Evolutionary conservation across 2,113 vertebrate species (phyloP).

Genomic region (Petrocephalus microphthalmus): DNA sequence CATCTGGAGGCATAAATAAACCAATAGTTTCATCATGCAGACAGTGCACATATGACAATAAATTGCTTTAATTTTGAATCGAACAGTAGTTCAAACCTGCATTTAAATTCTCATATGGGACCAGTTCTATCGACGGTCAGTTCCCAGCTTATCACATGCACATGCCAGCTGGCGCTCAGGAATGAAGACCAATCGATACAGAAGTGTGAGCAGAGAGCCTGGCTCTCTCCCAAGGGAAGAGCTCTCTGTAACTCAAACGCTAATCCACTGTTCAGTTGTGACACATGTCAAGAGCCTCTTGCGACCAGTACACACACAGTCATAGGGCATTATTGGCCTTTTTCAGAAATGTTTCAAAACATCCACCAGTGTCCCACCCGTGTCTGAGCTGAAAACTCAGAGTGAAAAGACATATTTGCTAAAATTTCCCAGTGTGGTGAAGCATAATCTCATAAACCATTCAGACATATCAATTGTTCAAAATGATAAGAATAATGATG

Average conservation of each 20-base stretch:
- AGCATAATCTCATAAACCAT: background rate
- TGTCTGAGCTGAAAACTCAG: background rate
- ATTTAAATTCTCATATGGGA: background rate
- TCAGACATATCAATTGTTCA: background rate
- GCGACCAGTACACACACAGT: background rate
- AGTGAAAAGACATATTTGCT: background rate
- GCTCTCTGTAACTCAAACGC: background rate
- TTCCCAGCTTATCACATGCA: background rate
- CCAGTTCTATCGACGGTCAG: background rate
- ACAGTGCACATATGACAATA: background rate
- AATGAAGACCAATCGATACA: background rate
- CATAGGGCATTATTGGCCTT: background rate
- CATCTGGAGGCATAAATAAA: background rate
- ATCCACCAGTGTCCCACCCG: background rate
- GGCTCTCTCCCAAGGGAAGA: background rate
- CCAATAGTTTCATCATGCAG: background rate
- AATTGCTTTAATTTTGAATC: background rate
- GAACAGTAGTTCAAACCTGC: background rate
- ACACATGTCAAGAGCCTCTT: background rate
- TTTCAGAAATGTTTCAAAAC: background rate
- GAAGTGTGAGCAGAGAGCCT: background rate
- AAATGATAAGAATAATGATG: background rate
- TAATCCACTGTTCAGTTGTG: background rate
- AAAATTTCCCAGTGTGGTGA: background rate
- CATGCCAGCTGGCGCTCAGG: background rate